Percentiles rank a stretch among this genome's conserved stretches.
Conservation (phyloP, 1,140 invertebrate genomes). For the Aphelenchoides avenae region DNA sequence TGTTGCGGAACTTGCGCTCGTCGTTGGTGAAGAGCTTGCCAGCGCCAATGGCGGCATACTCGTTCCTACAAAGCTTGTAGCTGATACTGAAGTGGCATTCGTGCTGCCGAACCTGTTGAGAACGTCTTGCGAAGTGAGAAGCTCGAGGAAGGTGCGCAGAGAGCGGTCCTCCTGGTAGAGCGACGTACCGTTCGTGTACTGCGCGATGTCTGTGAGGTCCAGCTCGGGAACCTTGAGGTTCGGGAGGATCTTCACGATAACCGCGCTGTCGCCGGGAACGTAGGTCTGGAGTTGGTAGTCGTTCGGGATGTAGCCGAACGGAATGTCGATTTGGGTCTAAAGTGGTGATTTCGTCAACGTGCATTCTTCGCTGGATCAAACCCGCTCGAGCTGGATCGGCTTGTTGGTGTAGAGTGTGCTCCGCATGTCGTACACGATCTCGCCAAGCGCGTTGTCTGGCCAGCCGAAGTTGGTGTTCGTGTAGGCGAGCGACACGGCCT, state of each 20-base stretch:
- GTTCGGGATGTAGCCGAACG: conserved; percentile 24
- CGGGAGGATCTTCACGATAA: conserved; percentile 26
- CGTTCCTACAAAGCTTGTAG: conserved; percentile 19
- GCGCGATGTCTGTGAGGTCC: conserved; percentile 16
- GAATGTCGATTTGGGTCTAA: conserved; percentile 21
- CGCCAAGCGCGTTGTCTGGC: no score
- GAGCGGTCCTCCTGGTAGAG: conserved; percentile 32
- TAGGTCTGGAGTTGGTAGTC: conserved; percentile 20
- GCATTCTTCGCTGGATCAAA: background rate
- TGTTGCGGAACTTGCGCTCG: conserved; percentile 16
- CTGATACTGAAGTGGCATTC: background rate
- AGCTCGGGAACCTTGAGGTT: conserved; percentile 12
- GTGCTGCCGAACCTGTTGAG: conserved; percentile 20
- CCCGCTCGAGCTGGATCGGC: conserved; percentile 12
- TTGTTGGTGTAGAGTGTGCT: conserved; percentile 28
- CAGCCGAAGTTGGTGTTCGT: conserved; percentile 16
- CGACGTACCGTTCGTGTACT: conserved; percentile 23
- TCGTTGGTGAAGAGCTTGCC: conserved; percentile 29
- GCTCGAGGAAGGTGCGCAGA: conserved; percentile 29
- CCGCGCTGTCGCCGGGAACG: conserved; percentile 4
- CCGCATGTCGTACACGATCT: conserved; percentile 32
- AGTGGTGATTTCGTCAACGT: background rate
- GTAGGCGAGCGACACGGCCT: conserved; percentile 25
- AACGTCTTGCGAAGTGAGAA: conserved; percentile 27
- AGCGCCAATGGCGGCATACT: conserved; percentile 25